phyloP scores from a whole-genome alignment of 2,888 invertebrate genomes.

The Trichopoda pennipes region DNA sequence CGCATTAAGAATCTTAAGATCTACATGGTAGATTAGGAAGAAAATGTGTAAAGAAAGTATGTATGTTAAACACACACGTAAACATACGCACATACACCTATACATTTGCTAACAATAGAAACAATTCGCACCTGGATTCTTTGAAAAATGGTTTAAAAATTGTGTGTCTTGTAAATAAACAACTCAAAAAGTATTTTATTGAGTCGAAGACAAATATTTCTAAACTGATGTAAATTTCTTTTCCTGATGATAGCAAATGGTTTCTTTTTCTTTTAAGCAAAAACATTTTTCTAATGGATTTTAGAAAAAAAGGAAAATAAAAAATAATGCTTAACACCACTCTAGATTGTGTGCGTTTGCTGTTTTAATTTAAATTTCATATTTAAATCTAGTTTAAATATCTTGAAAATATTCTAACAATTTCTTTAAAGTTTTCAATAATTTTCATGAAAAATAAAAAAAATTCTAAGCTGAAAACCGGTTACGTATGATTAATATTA shows the following conservation, averaged over 20 bases:
- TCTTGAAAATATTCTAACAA: too few species aligned
- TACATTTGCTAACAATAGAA: not conserved
- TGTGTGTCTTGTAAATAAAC: slow-evolving; percentile 36
- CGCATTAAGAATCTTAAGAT: slow-evolving; percentile 60
- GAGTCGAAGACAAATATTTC: slow-evolving; percentile 43
- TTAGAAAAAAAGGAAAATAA: not conserved
- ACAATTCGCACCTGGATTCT: slow-evolving; percentile 59
- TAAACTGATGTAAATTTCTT: slow-evolving; percentile 42
- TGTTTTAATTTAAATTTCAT: too few species aligned
- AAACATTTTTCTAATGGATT: not conserved
- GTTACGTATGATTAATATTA: not conserved
- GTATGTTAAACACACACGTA: slow-evolving; percentile 43
- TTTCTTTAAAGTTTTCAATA: not conserved
- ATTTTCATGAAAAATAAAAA: not conserved
- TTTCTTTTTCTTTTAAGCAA: too few species aligned
- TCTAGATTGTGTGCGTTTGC: too few species aligned
- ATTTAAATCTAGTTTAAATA: too few species aligned
- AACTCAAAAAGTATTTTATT: slow-evolving; percentile 52
- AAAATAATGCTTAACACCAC: not conserved
- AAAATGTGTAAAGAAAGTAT: slow-evolving; percentile 31
- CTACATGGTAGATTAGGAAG: slow-evolving; percentile 25
- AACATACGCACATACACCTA: not conserved
- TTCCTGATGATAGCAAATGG: not conserved
- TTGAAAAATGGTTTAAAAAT: slow-evolving; percentile 14
- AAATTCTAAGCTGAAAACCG: not conserved